Percentiles rank a stretch among this genome's conserved stretches.
Evolutionary conservation across 1,140 invertebrate species (phyloP).

Genomic region (Lepidurus couesii): DNA sequence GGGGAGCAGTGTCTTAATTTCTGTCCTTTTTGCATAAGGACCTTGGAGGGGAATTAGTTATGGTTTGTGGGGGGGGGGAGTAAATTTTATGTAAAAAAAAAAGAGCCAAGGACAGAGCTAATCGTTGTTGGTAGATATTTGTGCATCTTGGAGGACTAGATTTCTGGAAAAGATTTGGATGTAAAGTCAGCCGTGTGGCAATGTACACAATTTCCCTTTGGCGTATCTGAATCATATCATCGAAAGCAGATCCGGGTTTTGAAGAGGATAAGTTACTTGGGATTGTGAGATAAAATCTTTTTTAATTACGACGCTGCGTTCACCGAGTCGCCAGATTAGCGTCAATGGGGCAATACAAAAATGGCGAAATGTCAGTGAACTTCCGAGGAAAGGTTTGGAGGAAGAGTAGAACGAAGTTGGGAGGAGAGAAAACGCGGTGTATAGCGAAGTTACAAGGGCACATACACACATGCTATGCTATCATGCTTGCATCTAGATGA

Average conservation of each 20-base stretch:
- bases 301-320: background rate
- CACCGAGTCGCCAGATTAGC: background rate
- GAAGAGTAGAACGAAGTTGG: background rate
- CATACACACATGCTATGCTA: background rate
- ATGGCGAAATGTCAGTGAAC: background rate
- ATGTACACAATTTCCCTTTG: no score
- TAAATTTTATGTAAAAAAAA: background rate
- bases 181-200: no score
- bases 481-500: slow-evolving; percentile 18
- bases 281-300: no score
- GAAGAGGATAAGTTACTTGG: no score
- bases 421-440: background rate
- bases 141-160: background rate
- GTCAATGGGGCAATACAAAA: background rate
- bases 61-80: background rate
- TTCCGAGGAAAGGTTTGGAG: background rate
- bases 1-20: background rate
- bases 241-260: no score
- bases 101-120: background rate
- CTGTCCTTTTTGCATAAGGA: background rate
- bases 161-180: no score
- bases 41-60: background rate
- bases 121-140: background rate
- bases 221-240: no score
- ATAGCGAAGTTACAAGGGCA: background rate